phyloP scores from a whole-genome alignment of 2,113 vertebrate species.

The Anser cygnoides region DNA sequence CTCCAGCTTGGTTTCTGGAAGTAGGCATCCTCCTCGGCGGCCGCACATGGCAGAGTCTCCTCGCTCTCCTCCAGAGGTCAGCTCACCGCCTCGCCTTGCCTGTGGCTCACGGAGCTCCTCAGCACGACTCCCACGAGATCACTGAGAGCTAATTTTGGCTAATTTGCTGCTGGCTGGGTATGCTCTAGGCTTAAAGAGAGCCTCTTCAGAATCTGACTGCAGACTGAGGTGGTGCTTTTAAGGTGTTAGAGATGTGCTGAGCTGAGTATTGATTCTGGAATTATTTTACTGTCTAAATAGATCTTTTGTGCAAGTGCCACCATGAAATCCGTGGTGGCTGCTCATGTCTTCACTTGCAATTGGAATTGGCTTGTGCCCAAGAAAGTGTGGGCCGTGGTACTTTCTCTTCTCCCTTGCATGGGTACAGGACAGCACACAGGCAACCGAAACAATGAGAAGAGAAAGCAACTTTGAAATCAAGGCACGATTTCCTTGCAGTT shows the following conservation, averaged over 20 bases:
- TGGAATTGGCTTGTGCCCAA: neutral
- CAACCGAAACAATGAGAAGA: fast-evolving
- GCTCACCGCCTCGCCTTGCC: neutral
- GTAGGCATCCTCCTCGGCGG: neutral
- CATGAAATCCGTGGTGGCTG: neutral
- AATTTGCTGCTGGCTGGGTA: neutral
- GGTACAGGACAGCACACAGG: fast-evolving
- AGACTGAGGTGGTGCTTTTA: neutral
- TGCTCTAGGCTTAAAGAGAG: neutral
- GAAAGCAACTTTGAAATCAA: fast-evolving
- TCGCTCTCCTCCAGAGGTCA: neutral
- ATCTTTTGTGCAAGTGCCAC: neutral
- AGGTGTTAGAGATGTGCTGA: neutral
- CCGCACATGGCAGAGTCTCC: fast-evolving
- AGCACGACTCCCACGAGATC: neutral
- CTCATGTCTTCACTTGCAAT: fast-evolving
- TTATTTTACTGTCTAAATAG: neutral
- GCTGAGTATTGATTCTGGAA: neutral
- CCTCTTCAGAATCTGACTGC: neutral
- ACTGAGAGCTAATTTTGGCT: neutral
- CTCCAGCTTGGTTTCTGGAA: neutral
- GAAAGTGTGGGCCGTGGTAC: fast-evolving
- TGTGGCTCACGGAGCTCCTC: neutral
- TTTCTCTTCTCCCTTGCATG: neutral
- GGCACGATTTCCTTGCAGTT: neutral